Evolutionary conservation across 2,888 invertebrate species (phyloP).

Genomic region (Lasioglossum morio): DNA sequence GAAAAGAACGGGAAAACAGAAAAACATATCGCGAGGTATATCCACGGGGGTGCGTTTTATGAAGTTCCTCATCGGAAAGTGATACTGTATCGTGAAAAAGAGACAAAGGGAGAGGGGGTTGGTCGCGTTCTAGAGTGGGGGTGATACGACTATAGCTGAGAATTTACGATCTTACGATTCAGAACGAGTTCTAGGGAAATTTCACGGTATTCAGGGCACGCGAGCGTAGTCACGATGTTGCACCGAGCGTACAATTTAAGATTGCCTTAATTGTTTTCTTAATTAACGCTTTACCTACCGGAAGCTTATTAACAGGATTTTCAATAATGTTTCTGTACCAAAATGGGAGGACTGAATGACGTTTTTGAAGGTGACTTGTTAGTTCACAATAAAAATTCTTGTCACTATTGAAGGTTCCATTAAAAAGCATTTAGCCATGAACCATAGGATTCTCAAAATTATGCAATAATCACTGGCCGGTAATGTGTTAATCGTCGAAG

Average conservation of each 20-base stretch:
- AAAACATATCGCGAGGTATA: constrained; percentile 5
- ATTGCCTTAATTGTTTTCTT: neutral
- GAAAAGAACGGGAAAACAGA: neutral
- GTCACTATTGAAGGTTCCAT: too few relatives aligned
- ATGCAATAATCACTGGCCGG: too few relatives aligned
- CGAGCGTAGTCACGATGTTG: neutral
- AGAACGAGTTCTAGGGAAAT: constrained; percentile 1
- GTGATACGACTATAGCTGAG: neutral
- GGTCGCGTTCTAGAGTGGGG: neutral
- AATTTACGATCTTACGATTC: constrained; percentile 20
- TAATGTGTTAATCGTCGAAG: too few relatives aligned
- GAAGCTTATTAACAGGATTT: too few relatives aligned
- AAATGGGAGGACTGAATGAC: too few relatives aligned
- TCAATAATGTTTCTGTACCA: too few relatives aligned
- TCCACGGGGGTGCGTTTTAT: constrained; percentile 18
- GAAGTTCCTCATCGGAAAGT: constrained; percentile 26
- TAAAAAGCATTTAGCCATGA: too few relatives aligned
- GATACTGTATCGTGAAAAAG: neutral
- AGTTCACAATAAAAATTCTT: too few relatives aligned
- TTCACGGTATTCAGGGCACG: neutral
- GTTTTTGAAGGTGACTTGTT: too few relatives aligned
- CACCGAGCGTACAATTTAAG: neutral
- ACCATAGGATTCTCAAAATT: too few relatives aligned
- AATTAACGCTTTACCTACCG: too few relatives aligned
- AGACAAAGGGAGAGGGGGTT: neutral